Evolutionary conservation across 2,888 invertebrate genomes (phyloP), one percentile per base, ranked within the genome.

Genomic region (Sialis fuliginosa): DNA sequence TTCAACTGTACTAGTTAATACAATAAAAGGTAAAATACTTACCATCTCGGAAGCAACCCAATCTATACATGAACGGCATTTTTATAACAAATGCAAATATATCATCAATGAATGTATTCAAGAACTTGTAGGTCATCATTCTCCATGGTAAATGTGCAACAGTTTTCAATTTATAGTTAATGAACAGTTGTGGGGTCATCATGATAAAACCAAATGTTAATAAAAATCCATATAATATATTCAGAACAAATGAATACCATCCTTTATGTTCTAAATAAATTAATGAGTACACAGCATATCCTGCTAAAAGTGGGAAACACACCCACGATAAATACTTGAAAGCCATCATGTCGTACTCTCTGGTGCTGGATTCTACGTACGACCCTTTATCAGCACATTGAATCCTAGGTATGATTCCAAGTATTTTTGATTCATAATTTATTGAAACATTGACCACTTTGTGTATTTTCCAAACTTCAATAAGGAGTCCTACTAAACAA

Each of bases 101-200:
- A 65, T 99, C 98, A 69, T 98, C 98, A 58, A 98, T 97, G 66
- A 98, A 98, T 22, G 98, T 98, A 65, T 98, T 98, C 49, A 98
- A 77, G 65, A 96, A 96, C 72, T 98, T 98, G 66, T 98, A 99
- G 7, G 96, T 95, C 78, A 98, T 81, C 97, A 98, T 98, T 50
- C 98, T 77, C 98, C 98, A 99, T 5, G 98, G 98, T 56, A 99
- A 73, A 70, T 98, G 98, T 7, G 98, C 98, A 2, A 98, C 97
- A 12, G 96, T 97, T 63, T 99, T 96, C 56, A 99, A 66, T 67
- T 98, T 98, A 69, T 99, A 98, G 70, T 99, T 99, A 56, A 98
- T 99, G 62, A 98, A 98, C 51, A 99, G 69, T 66, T 98, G 98
- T 6, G 98, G 98, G n/a, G 97, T 98, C 97, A 98, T 98, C 90